Base-by-base conservation (phyloP, 2,888 invertebrate genomes). In the Noctua fimbriata region DNA sequence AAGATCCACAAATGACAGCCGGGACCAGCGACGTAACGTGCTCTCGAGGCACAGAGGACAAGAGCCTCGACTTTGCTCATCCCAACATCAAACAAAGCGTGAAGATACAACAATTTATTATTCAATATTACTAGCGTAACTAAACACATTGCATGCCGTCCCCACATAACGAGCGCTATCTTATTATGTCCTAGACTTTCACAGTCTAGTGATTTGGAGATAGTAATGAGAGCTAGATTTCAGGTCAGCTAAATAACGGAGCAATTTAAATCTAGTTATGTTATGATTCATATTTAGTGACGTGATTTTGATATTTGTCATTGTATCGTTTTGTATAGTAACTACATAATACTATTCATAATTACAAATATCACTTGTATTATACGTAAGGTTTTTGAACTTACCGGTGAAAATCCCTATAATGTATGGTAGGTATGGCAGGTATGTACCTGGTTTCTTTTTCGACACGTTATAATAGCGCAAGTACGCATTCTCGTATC, bases 121-220 rank as follows among this genome's bases (percentile, higher is more conserved):
- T 36, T 2, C 18, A 24, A 32, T 16, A 52, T 2, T 16, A 14
- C n/a, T 10, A n/a, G 10, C 32, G 58, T 52, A n/a, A 70, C 28
- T 2, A 58, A 66, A 66, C n/a, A 63, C 58, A 67, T 82, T 18
- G 78, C 83, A 73, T 82, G 82, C 49, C 49, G 36, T 6, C 24
- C 6, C 18, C 66, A 44, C 52, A 60, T 77, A 72, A 32, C 63
- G 28, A 69, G 16, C 14, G 10, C 21, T 36, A 24, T 69, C 49
- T 77, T 1, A 82, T 70, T 82, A 73, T 16, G 58, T 83, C 78
- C 70, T 52, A 79, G 55, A 83, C 83, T 83, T 83, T 83, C 83
- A 72, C 83, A 72, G 47, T 44, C 70, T 69, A 67, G 32, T 74
- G 79, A 83, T 1, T 16, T 24, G 12, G 73, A 55, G 82, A 79